Evolutionary conservation across 2,888 invertebrate species (phyloP).

Genomic region (Calameuta pallipes): DNA sequence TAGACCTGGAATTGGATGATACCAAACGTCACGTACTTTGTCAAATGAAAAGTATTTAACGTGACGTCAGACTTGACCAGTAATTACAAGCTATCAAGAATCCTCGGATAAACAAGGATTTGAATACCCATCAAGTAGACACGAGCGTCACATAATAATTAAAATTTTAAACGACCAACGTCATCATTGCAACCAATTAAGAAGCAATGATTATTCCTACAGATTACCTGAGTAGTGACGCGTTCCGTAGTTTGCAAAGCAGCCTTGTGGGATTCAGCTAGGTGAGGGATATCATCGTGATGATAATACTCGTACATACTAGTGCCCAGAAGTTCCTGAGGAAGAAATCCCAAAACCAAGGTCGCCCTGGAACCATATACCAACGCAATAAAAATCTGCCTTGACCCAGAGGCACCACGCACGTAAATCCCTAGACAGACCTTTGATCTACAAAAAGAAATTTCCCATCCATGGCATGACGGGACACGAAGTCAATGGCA

Average conservation of each 20-base stretch:
- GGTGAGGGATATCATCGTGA: slow-evolving; percentile 80
- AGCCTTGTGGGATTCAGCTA: slow-evolving; percentile 87
- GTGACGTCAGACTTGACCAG: no score
- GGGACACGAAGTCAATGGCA: slow-evolving; percentile 81
- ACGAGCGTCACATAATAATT: slow-evolving; percentile 2
- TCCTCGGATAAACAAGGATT: neutral
- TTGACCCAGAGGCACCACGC: neutral
- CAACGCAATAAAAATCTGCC: neutral
- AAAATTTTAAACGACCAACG: slow-evolving; percentile 13
- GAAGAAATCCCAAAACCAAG: slow-evolving; percentile 87
- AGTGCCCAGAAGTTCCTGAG: slow-evolving; percentile 92
- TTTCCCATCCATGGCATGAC: slow-evolving; percentile 91
- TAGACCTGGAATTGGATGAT: slow-evolving; percentile 68
- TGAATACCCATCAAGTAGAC: neutral
- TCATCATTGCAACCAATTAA: slow-evolving; percentile 17
- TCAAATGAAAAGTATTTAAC: no score
- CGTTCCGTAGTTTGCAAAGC: slow-evolving; percentile 76
- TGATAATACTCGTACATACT: slow-evolving; percentile 94
- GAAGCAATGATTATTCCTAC: neutral
- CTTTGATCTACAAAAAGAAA: slow-evolving; percentile 93
- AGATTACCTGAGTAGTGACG: slow-evolving; percentile 72
- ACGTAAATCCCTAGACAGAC: slow-evolving; percentile 65
- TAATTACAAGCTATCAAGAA: neutral
- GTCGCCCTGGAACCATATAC: slow-evolving; percentile 76
- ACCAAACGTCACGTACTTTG: no score